Conservation (phyloP, 2,888 invertebrate species). For the Eupeodes latifasciatus region DNA sequence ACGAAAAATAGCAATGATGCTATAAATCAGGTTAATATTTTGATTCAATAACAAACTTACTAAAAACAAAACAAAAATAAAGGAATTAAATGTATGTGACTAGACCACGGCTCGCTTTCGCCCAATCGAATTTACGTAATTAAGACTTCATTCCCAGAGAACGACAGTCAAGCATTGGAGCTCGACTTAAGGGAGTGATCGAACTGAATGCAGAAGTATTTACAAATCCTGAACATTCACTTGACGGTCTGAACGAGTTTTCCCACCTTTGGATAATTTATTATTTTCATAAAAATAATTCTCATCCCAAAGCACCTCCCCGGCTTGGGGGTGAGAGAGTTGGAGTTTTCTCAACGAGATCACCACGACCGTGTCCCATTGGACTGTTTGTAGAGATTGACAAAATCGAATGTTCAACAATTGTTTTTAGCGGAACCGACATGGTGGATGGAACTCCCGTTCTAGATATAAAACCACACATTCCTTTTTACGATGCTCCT, state of each 20-base stretch:
- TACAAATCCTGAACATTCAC: constrained; percentile 95
- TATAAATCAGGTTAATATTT: constrained; percentile 49
- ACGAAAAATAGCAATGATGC: constrained; percentile 78
- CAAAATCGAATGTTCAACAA: constrained; percentile 89
- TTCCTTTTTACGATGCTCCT: constrained; percentile 95
- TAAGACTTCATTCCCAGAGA: constrained; percentile 92
- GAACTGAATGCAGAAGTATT: constrained; percentile 90
- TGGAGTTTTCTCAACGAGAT: constrained; percentile 95
- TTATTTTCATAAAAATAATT: constrained; percentile 94
- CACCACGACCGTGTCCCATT: constrained; percentile 96
- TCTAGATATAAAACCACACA: constrained; percentile 96
- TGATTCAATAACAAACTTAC: background rate
- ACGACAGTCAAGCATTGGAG: constrained; percentile 92
- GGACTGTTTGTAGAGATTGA: constrained; percentile 95
- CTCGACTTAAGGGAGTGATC: constrained; percentile 89
- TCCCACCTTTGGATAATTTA: constrained; percentile 98
- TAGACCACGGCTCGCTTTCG: constrained; percentile 80
- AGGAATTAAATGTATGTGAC: constrained; percentile 63
- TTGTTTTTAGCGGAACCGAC: constrained; percentile 85
- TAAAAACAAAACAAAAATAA: constrained; percentile 61
- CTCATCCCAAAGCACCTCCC: constrained; percentile 91
- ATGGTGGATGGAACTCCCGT: constrained; percentile 92
- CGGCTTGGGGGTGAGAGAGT: constrained; percentile 92
- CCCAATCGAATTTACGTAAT: constrained; percentile 93
- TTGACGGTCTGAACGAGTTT: constrained; percentile 93